Evolutionary conservation across 2,113 vertebrate species (phyloP).

Genomic region (Trochalopteron elliotii): DNA sequence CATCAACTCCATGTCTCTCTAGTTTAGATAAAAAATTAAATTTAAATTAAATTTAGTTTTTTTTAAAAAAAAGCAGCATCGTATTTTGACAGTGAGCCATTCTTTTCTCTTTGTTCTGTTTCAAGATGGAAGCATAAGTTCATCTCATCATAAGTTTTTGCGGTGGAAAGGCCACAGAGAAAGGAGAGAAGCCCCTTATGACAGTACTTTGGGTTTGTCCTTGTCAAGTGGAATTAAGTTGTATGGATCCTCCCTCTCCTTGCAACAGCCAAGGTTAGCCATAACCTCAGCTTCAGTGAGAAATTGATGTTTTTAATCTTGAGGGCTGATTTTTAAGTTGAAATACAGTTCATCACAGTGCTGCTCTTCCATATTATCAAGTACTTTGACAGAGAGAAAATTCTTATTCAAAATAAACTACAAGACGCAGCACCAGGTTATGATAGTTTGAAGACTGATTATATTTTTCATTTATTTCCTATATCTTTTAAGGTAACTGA

Average conservation of each 20-base stretch:
- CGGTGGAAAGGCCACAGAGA: not conserved
- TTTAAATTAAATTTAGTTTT: not conserved
- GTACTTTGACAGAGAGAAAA: not conserved
- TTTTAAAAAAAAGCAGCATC: not conserved
- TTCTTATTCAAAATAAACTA: not conserved
- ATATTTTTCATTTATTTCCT: not conserved
- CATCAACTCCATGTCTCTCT: not conserved
- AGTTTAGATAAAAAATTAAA: not conserved
- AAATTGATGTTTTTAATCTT: not conserved
- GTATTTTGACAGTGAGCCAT: not conserved
- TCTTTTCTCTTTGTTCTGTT: not conserved
- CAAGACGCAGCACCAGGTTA: not conserved
- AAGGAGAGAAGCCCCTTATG: not conserved
- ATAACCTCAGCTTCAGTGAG: not conserved
- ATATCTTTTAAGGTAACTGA: not conserved
- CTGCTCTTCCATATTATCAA: not conserved
- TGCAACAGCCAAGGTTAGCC: not conserved
- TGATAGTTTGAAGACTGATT: not conserved
- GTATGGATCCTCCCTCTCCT: not conserved
- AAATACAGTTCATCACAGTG: not conserved
- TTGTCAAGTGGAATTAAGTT: not conserved
- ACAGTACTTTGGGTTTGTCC: not conserved
- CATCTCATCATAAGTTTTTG: not conserved
- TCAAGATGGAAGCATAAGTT: not conserved
- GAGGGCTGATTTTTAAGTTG: slow-evolving; percentile 1